Percentiles rank a stretch among this genome's conserved stretches.
Conservation (phyloP, 2,113 vertebrate species). For the Nycticryphes semicollaris region DNA sequence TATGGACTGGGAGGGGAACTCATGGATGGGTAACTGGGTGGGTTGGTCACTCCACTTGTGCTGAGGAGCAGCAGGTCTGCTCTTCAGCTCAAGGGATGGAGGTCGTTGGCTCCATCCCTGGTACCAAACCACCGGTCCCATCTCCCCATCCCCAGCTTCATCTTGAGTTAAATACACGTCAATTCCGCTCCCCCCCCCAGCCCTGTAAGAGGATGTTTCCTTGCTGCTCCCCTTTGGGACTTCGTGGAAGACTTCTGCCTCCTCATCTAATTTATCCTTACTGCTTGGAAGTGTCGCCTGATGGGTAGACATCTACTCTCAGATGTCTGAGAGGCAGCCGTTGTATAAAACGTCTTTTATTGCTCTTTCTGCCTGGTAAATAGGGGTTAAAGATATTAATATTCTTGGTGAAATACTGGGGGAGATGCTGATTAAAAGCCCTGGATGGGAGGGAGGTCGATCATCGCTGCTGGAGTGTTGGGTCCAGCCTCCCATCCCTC, state of each 20-base stretch:
- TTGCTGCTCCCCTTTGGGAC: neutral
- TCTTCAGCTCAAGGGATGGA: neutral
- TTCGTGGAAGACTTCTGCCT: neutral
- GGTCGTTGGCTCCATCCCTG: neutral
- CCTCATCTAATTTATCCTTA: neutral
- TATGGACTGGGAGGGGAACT: neutral
- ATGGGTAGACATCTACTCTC: neutral
- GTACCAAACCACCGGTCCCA: rapidly evolving
- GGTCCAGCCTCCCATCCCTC: neutral
- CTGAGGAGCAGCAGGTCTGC: neutral
- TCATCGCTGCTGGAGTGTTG: rapidly evolving
- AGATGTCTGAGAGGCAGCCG: neutral
- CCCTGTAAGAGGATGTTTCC: neutral
- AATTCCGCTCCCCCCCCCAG: neutral
- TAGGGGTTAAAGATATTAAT: neutral
- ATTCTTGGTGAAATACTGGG: neutral
- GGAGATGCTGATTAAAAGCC: neutral
- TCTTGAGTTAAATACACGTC: neutral
- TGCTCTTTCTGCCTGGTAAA: neutral
- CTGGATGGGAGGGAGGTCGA: neutral
- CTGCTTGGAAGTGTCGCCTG: neutral
- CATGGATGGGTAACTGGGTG: neutral
- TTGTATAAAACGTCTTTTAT: neutral
- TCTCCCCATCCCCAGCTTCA: neutral
- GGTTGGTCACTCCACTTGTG: neutral